Evolutionary conservation across 2,113 vertebrate species (phyloP), one percentile per base, ranked within the genome.

Genomic region (Mustela lutreola): DNA sequence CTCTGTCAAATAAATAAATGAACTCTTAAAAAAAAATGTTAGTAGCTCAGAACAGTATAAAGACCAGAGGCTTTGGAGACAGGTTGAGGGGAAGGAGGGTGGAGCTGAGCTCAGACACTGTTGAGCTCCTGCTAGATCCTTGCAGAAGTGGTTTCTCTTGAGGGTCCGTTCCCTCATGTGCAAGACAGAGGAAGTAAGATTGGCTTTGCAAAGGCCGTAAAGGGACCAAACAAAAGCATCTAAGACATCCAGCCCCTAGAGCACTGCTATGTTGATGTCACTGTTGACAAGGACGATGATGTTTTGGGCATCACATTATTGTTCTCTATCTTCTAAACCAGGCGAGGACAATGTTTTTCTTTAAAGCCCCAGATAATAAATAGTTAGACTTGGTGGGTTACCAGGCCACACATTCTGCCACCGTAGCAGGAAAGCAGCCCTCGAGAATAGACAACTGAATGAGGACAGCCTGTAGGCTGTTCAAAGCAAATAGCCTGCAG

Each of bases 51-150:
- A 9, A 58, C 19, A 67, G 6, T 24, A 53, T 50, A 73, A 76
- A 92, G 56, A 83, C 39, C 50, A 80, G 79, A 82, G 71, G 53
- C 39, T 73, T 24, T n/a, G n/a, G 63, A 45, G 50, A 14, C 11
- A n/a, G 42, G 7, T 4, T 22, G 31, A 6, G 15, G 1, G 1
- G 2, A 42, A 1, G 11, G 10, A 14, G 31, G 3, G 7, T 63
- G 12, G n/a, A 42, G n/a, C 26, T 73, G 65, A 70, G 31, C 21
- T 86, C n/a, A 94, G 24, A 75, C 11, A 18, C 62, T 26, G 5
- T 2, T 83, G 63, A 86, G 22, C 36, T 58, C 39, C 33, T 0
- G 11, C 7, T 56, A 0, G 8, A 7, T 56, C 75, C 42, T 67
- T 28, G 31, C 1, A 75, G 7, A 21, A 42, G 19, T 31, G 50